Evolutionary conservation across 2,888 invertebrate genomes (phyloP).

Genomic region (Eupithecia vulgata): DNA sequence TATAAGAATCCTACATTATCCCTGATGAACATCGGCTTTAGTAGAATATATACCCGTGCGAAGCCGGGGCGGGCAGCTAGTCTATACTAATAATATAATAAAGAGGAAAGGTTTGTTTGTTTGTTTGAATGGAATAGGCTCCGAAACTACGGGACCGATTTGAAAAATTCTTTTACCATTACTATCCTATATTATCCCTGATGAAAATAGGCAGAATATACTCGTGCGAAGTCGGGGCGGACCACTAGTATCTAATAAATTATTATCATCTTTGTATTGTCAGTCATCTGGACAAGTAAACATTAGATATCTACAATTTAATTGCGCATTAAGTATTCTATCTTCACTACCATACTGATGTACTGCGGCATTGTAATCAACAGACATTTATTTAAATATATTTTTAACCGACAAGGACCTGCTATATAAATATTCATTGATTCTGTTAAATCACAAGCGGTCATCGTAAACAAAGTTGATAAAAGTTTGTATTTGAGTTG

Average conservation of each 20-base stretch:
- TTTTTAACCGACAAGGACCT: conserved; percentile 37
- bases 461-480: conserved; percentile 35
- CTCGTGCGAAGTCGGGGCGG: too few relatives aligned
- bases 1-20: too few relatives aligned
- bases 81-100: too few relatives aligned
- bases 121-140: too few relatives aligned
- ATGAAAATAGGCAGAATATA: too few relatives aligned
- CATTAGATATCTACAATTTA: conserved; percentile 22
- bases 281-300: conserved; percentile 23
- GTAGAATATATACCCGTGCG: too few relatives aligned
- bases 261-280: conserved; percentile 21
- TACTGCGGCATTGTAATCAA: conserved; percentile 34
- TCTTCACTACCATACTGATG: conserved; percentile 27
- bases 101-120: too few relatives aligned
- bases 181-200: too few relatives aligned
- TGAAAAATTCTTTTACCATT: too few relatives aligned
- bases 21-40: too few relatives aligned
- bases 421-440: conserved; percentile 44
- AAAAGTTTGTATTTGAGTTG: conserved; percentile 33
- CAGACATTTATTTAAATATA: conserved; percentile 41
- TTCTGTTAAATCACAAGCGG: conserved; percentile 38
- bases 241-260: conserved; percentile 17
- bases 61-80: too few relatives aligned
- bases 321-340: conserved; percentile 34
- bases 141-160: too few relatives aligned